These are phyloP conservation scores for Ormyrus pomaceus DNA, from an alignment of 2,888 invertebrate genomes.

Conservation along the genomic window DNA sequence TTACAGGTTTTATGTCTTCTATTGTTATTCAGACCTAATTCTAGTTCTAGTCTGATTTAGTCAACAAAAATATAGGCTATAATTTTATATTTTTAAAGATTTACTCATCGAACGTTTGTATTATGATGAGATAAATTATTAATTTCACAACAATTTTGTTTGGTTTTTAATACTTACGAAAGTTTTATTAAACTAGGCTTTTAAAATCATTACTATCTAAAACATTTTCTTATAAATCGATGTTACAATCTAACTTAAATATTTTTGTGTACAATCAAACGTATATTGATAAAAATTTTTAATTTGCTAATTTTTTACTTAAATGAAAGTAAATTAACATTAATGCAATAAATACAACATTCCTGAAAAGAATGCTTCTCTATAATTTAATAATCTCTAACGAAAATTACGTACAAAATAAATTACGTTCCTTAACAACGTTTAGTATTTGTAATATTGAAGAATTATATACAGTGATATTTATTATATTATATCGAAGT, in stretches of 20 bases:
- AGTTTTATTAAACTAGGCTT: not conserved
- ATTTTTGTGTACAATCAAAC: not conserved
- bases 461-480: constrained; percentile 42
- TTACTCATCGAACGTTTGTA: not conserved
- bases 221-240: not conserved
- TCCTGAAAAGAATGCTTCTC: not conserved
- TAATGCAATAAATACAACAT: constrained; percentile 5
- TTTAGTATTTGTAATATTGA: constrained; percentile 21
- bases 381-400: constrained; percentile 4
- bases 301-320: constrained; percentile 2
- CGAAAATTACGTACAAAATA: constrained; percentile 28
- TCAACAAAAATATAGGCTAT: constrained; percentile 49
- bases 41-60: constrained; percentile 15
- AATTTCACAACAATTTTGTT: constrained; percentile 29
- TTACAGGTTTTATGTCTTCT: constrained; percentile 18
- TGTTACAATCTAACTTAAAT: not conserved
- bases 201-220: not conserved
- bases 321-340: constrained; percentile 28
- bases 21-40: constrained; percentile 18
- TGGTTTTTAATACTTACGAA: not conserved
- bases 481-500: constrained; percentile 1
- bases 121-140: constrained; percentile 21
- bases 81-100: constrained; percentile 22
- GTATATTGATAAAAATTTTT: not conserved
- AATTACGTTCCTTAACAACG: constrained; percentile 18